A percentile compares a stretch with the other conserved stretches of the same genome.
These are phyloP conservation scores for Drosophila conformis DNA, from an alignment of 2,888 invertebrate species.

Conservation along the genomic window DNA sequence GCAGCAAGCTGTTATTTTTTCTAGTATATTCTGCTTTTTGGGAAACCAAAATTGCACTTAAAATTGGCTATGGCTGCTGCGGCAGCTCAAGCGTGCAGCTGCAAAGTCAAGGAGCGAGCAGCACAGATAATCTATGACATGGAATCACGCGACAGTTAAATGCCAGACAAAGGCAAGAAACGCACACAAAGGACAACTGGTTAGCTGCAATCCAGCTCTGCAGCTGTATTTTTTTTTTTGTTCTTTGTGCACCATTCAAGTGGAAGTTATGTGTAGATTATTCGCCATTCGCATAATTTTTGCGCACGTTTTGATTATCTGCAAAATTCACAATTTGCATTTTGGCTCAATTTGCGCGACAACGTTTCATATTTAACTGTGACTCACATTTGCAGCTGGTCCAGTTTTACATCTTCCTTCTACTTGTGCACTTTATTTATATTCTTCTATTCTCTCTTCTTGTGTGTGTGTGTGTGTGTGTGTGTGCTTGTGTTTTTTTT, in stretches of 20 bases:
- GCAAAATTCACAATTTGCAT: slow-evolving; percentile 69
- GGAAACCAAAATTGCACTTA: slow-evolving; percentile 75
- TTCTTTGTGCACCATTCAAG: slow-evolving; percentile 37
- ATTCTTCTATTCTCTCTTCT: not conserved
- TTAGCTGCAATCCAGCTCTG: slow-evolving; percentile 42
- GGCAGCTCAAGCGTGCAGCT: slow-evolving; percentile 15
- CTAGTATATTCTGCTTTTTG: slow-evolving; percentile 4
- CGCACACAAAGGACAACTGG: slow-evolving; percentile 48
- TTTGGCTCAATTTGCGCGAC: slow-evolving; percentile 29
- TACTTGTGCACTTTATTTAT: not conserved
- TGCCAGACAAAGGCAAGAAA: slow-evolving; percentile 67
- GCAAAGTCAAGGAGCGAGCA: slow-evolving; percentile 7
- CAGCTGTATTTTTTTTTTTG: not conserved
- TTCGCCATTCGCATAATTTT: slow-evolving; percentile 60
- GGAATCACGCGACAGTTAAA: slow-evolving; percentile 78
- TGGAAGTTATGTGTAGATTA: slow-evolving; percentile 67
- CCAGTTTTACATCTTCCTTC: not conserved
- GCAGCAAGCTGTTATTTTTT: slow-evolving; percentile 17
- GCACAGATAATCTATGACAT: slow-evolving; percentile 70
- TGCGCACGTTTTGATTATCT: slow-evolving; percentile 74
- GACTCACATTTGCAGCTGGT: slow-evolving; percentile 58
- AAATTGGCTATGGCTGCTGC: slow-evolving; percentile 61
- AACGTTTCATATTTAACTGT: slow-evolving; percentile 27
- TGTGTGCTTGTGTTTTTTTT: not conserved
- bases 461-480: not conserved